These are phyloP conservation scores for Battus philenor DNA, from an alignment of 1,140 invertebrate species.

Conservation along the genomic window DNA sequence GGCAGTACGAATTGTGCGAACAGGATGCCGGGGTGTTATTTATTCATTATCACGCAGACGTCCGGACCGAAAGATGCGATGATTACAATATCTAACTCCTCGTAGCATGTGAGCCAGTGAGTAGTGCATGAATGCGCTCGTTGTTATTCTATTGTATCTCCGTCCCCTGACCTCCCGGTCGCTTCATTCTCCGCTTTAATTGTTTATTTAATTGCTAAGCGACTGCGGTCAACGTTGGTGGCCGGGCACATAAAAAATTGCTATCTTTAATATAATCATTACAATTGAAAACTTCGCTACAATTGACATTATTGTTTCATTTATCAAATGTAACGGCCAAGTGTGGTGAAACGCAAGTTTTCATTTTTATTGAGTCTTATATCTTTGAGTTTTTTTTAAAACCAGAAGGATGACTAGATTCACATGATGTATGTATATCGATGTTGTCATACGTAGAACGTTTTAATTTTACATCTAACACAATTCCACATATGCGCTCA, in stretches of 20 bases:
- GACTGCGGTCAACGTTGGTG: conserved; percentile 3
- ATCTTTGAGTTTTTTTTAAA: no score
- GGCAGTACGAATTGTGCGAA: neutral
- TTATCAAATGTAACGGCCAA: conserved; percentile 1
- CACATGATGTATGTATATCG: no score
- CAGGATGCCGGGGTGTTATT: conserved; percentile 4
- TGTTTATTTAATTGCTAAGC: conserved; percentile 11
- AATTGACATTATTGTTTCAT: neutral
- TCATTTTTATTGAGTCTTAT: no score
- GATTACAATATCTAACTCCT: conserved; percentile 2
- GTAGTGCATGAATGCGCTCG: conserved; percentile 1
- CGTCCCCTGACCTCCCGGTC: conserved; percentile 8
- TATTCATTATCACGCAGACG: conserved; percentile 14
- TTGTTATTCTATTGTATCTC: conserved; percentile 13
- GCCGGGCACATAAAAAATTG: neutral
- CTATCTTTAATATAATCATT: conserved; percentile 4
- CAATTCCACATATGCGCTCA: no score
- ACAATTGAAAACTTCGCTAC: no score
- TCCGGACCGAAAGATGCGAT: conserved; percentile 1
- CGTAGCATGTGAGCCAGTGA: neutral
- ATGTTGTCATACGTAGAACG: no score
- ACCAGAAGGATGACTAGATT: no score
- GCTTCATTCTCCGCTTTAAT: neutral
- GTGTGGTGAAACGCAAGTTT: no score
- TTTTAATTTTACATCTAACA: no score